These are phyloP conservation scores for Formica aserva DNA, from an alignment of 2,888 invertebrate species.

Conservation along the genomic window DNA sequence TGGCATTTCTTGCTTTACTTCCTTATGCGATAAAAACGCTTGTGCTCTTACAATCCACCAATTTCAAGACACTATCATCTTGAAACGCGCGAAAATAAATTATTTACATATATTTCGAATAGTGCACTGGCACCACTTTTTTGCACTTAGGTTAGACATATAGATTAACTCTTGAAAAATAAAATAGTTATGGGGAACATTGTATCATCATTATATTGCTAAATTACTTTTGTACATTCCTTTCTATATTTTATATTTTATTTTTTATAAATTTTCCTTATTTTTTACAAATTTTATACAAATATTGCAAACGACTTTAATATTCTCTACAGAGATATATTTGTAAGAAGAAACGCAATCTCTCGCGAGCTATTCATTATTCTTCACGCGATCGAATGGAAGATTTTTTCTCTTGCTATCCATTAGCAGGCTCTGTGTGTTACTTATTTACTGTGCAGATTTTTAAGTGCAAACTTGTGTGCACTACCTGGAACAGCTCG, in stretches of 20 bases:
- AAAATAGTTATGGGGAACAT: neutral
- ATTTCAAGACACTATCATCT: constrained; percentile 36
- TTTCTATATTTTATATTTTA: neutral
- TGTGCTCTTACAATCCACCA: constrained; percentile 20
- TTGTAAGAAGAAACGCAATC: neutral
- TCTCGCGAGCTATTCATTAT: constrained; percentile 24
- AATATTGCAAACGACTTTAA: neutral
- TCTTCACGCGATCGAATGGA: constrained; percentile 3
- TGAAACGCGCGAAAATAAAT: constrained; percentile 5
- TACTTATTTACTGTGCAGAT: constrained; percentile 27
- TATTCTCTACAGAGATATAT: neutral
- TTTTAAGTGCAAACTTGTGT: constrained; percentile 18
- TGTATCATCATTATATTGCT: neutral
- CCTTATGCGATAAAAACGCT: constrained; percentile 45
- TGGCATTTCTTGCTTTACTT: constrained; percentile 44
- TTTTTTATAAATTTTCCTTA: neutral
- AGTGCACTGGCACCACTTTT: neutral
- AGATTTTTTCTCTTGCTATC: constrained; percentile 6
- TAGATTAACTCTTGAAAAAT: neutral
- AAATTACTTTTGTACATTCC: neutral
- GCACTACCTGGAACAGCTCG: constrained; percentile 25
- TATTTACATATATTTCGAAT: constrained; percentile 25
- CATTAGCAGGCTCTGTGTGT: constrained; percentile 9
- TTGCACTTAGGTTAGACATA: neutral
- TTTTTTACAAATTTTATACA: neutral